Evolutionary conservation across 2,797 vertebrate species (phyloP), one percentile per base, ranked within the genome.

Genomic region (Microctenopoma lineatum): DNA sequence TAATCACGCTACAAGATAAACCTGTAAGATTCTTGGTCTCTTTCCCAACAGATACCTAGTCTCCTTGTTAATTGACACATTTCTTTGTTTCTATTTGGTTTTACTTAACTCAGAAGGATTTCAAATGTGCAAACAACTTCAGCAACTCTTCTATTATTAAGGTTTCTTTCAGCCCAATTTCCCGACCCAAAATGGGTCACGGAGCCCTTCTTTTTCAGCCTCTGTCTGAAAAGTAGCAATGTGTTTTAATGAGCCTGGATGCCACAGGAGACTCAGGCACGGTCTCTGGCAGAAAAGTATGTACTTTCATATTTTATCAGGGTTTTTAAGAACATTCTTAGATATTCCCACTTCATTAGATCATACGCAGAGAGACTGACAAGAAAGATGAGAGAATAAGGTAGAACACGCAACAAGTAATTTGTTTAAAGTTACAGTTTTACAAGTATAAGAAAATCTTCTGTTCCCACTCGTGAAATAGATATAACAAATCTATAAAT

Each of bases 231-330:
- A 77, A 70, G 63, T 11, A 63, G 79, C 66, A 79, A 71, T 80
- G 54, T 74, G 71, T 83, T 89, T 88, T 91, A 88, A 91, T 89
- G 84, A 91, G 86, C 67, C 58, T 25, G 25, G 79, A 66, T 87
- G 65, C 70, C 80, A 70, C 71, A 16, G 54, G 81, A 87, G 85
- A 79, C 59, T 63, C 14, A 7, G 36, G 55, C 67, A 39, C 55
- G 61, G 70, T 79, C 67, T 66, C 38, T 47, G 75, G 79, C 76
- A 81, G 47, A 73, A 73, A 75, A 75, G 58, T 64, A 70, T 70
- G 57, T 0, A 7, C 67, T 78, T 90, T 83, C 84, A 80, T 89
- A 85, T 80, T 90, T 88, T 34, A 89, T 84, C 56, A 57, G 39
- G 18, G 2, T 75, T 81, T 85, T 79, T 77, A 80, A 80, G 65